A percentile compares a stretch with the other conserved stretches of the same genome.
phyloP scores from a whole-genome alignment of 2,113 vertebrate genomes.

The Sander vitreus region DNA sequence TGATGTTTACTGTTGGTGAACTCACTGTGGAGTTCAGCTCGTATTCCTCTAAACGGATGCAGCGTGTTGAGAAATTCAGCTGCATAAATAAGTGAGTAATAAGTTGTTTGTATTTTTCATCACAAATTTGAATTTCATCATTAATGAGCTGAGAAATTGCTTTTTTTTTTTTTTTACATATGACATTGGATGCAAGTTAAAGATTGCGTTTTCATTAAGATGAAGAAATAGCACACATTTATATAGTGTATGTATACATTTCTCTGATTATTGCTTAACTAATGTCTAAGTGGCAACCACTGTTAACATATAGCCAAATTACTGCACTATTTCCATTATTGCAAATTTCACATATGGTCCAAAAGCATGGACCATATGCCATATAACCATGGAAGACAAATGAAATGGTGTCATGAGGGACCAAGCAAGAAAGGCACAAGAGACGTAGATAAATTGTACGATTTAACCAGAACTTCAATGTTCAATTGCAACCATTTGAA shows the following conservation, averaged over 20 bases:
- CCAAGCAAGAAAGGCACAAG: not conserved
- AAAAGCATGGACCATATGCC: not conserved
- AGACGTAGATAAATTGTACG: not conserved
- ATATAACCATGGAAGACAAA: not conserved
- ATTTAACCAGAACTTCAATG: not conserved
- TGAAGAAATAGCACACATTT: not conserved
- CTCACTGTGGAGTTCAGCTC: slow-evolving; percentile 30
- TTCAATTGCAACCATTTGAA: not conserved
- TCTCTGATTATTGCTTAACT: not conserved
- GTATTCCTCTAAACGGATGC: slow-evolving; percentile 18
- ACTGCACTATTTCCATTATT: not conserved
- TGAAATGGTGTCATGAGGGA: not conserved
- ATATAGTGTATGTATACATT: not conserved
- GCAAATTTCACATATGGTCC: not conserved
- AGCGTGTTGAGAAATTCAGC: slow-evolving; percentile 5
- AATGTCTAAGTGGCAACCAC: not conserved
- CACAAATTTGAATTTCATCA: slow-evolving; percentile 10
- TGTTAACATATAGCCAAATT: not conserved
- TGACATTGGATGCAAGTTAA: not conserved
- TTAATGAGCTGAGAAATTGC: not conserved
- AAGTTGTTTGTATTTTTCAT: slow-evolving; percentile 9
- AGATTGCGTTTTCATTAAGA: not conserved
- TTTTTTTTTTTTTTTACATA: not conserved
- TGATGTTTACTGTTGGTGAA: slow-evolving; percentile 46
- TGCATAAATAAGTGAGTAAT: slow-evolving; percentile 31